Conservation (phyloP, 2,797 vertebrate species). For the Gila robusta region DNA sequence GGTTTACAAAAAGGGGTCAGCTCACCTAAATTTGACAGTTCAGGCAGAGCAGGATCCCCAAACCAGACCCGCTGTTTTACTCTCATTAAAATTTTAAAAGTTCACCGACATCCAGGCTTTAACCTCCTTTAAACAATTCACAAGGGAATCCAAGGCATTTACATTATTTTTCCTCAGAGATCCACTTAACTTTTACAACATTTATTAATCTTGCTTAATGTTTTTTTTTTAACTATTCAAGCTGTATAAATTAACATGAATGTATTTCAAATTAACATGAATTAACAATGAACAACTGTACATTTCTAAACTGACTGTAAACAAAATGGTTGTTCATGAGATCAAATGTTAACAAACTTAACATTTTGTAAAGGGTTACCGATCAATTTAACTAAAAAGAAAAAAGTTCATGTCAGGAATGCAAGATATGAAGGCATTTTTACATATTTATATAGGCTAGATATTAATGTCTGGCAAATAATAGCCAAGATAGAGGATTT, state of each 20-base stretch:
- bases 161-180: no score
- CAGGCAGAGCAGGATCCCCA: no score
- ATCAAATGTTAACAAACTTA: neutral
- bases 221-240: neutral
- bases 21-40: neutral
- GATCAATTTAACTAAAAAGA: neutral
- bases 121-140: no score
- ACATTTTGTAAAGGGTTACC: neutral
- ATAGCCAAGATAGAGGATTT: neutral
- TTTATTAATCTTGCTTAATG: neutral
- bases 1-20: neutral
- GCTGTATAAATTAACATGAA: neutral
- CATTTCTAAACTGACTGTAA: neutral
- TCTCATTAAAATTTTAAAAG: no score
- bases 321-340: neutral
- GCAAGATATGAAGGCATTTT: neutral
- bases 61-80: no score
- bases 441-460: neutral
- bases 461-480: neutral
- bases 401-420: neutral
- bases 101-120: no score
- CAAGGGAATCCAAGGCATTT: no score
- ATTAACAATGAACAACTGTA: neutral
- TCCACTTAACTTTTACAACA: neutral
- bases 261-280: neutral